Percentiles rank a stretch among this genome's conserved stretches.
These are phyloP conservation scores for Baryphthengus martii DNA, from an alignment of 2,113 vertebrate species.

Conservation along the genomic window DNA sequence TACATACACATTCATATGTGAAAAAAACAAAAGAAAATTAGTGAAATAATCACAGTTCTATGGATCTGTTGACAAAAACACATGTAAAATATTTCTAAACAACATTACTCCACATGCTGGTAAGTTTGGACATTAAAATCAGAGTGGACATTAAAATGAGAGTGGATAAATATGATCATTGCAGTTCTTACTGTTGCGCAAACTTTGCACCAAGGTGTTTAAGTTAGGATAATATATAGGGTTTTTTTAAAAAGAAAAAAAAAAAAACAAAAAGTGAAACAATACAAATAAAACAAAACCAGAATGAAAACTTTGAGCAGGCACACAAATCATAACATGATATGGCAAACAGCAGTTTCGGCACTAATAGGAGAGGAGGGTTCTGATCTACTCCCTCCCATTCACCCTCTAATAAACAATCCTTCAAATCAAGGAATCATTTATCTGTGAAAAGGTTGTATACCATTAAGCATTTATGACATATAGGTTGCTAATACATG, in stretches of 20 bases:
- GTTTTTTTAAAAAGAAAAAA: background rate
- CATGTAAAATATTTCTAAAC: background rate
- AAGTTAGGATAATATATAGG: background rate
- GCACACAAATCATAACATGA: background rate
- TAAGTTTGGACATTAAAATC: background rate
- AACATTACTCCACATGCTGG: background rate
- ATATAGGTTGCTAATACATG: background rate
- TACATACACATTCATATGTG: background rate
- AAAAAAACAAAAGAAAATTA: background rate
- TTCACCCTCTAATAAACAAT: background rate
- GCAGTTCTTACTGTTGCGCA: background rate
- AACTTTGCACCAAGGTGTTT: background rate
- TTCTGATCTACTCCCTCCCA: background rate
- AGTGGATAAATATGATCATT: background rate
- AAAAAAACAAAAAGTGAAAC: fast-evolving
- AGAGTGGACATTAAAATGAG: background rate
- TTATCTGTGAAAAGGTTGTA: background rate
- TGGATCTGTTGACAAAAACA: background rate
- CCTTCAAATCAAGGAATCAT: background rate
- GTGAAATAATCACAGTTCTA: background rate
- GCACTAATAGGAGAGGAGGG: background rate
- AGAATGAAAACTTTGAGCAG: background rate
- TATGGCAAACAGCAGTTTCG: background rate
- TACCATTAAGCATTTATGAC: background rate
- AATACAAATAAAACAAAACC: background rate